Conservation (phyloP, 2,888 invertebrate genomes). For the Tricholauxania praeusta region DNA sequence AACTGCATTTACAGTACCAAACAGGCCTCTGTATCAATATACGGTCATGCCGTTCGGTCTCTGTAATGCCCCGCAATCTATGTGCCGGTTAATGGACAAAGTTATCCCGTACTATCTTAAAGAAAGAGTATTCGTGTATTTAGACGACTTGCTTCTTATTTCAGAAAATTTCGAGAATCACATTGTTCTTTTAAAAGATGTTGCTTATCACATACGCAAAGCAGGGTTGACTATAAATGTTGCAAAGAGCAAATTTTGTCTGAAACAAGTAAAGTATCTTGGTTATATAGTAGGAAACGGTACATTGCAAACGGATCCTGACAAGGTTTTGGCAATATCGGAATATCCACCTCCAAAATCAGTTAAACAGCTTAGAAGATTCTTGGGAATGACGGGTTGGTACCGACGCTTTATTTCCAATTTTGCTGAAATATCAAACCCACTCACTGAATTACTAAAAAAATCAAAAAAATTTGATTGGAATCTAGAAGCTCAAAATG, state of each 20-base stretch:
- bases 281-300: slow-evolving; percentile 19
- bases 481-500: background rate
- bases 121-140: too few species aligned
- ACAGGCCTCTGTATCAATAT: too few species aligned
- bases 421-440: slow-evolving; percentile 7
- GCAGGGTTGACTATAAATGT: background rate
- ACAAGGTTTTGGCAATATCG: background rate
- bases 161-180: slow-evolving; percentile 34
- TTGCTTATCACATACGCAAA: background rate
- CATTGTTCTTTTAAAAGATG: slow-evolving; percentile 17
- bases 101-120: too few species aligned
- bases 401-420: slow-evolving; percentile 27
- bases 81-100: too few species aligned
- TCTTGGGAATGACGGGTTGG: background rate
- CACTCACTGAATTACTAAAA: slow-evolving; percentile 10
- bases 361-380: background rate
- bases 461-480: slow-evolving; percentile 11
- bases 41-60: too few species aligned
- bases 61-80: too few species aligned
- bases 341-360: background rate
- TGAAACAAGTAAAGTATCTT: slow-evolving; percentile 14
- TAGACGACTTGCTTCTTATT: slow-evolving; percentile 28
- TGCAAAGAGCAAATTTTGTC: slow-evolving; percentile 13
- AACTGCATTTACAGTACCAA: too few species aligned
- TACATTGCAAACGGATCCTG: background rate